Conservation (phyloP, 2,888 invertebrate species). For the Mesopsocus fuscifrons region DNA sequence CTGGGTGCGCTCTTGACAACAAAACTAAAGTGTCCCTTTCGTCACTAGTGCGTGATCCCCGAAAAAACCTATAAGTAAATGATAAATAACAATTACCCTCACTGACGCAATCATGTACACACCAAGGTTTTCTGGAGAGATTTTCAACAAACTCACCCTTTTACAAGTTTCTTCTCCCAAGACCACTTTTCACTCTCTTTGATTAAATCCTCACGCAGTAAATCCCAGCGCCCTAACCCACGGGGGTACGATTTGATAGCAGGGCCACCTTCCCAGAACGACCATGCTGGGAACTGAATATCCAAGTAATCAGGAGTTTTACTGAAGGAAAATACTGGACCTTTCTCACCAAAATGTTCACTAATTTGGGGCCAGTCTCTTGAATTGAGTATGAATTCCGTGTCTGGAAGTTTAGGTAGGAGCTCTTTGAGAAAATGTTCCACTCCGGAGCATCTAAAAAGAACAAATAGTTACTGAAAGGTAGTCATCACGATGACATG, state of each 20-base stretch:
- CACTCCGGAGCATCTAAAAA: constrained; percentile 49
- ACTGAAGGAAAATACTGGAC: constrained; percentile 91
- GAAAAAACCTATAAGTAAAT: constrained; percentile 42
- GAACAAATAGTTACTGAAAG: too few species aligned
- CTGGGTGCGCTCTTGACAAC: constrained; percentile 51
- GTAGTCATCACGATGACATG: too few species aligned
- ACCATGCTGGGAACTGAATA: constrained; percentile 92
- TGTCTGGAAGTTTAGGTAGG: constrained; percentile 49
- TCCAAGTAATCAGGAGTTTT: constrained; percentile 74
- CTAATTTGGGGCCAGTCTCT: constrained; percentile 85
- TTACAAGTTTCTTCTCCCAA: constrained; percentile 55
- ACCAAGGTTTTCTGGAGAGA: too few species aligned
- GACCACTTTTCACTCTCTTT: constrained; percentile 41
- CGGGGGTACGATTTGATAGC: constrained; percentile 84
- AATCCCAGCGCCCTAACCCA: constrained; percentile 88
- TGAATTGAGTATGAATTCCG: constrained; percentile 75
- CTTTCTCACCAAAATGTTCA: constrained; percentile 34
- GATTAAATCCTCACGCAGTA: constrained; percentile 51
- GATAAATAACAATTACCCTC: not conserved
- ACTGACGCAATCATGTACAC: too few species aligned
- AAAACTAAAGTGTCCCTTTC: constrained; percentile 77
- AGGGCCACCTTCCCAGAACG: constrained; percentile 97
- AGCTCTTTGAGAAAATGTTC: constrained; percentile 68
- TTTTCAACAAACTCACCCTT: constrained; percentile 30
- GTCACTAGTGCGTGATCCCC: constrained; percentile 83